Evolutionary conservation across 2,888 invertebrate genomes (phyloP).

Genomic region (Tiliacea citrago): DNA sequence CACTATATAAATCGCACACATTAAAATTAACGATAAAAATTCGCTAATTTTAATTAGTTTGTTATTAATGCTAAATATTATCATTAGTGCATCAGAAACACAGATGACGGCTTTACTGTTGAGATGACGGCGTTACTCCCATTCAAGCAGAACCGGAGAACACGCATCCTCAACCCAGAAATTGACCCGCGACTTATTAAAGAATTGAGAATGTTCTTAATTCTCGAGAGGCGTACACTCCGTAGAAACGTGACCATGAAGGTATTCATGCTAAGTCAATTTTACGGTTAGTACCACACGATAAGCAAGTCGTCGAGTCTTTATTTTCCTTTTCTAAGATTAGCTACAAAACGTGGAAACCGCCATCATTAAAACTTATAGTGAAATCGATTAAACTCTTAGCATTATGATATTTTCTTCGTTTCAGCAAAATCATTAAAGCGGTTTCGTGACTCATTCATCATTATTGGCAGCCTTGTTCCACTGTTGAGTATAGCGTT

Average conservation of each 20-base stretch:
- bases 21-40: too few species aligned
- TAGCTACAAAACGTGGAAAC: conserved; percentile 11
- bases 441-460: background rate
- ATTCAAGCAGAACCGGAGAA: too few species aligned
- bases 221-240: background rate
- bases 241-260: conserved; percentile 7
- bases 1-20: too few species aligned
- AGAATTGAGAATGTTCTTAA: background rate
- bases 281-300: conserved; percentile 26
- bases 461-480: background rate
- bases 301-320: conserved; percentile 16
- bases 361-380: background rate
- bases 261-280: conserved; percentile 23
- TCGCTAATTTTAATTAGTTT: too few species aligned
- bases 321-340: conserved; percentile 30
- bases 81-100: background rate
- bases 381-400: background rate
- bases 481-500: too few species aligned
- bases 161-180: background rate
- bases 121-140: too few species aligned
- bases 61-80: background rate
- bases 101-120: background rate
- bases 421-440: background rate
- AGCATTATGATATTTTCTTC: background rate
- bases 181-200: background rate